Percentiles rank a stretch among this genome's conserved stretches.
Conservation (phyloP, 2,888 invertebrate species). For the Acrobasis repandana region DNA sequence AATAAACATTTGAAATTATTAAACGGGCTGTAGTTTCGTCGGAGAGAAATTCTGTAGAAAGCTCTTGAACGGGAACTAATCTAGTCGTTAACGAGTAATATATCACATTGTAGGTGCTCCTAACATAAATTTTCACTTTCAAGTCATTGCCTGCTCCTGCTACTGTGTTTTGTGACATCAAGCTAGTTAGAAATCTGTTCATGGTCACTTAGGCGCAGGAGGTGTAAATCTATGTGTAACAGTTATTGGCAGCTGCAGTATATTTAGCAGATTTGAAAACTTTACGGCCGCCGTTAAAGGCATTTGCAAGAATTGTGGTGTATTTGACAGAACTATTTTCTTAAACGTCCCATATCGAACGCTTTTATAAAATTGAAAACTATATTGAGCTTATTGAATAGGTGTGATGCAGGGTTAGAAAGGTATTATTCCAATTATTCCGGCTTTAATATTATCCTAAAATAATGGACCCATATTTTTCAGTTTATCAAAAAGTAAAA, state of each 20-base stretch:
- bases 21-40: constrained; percentile 47
- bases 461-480: no score
- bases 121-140: constrained; percentile 63
- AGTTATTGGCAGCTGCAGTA: not conserved
- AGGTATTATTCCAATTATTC: no score
- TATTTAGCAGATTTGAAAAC: not conserved
- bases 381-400: not conserved
- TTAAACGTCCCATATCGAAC: not conserved
- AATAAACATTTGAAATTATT: constrained; percentile 34
- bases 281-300: not conserved
- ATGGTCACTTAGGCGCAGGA: not conserved
- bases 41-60: constrained; percentile 69
- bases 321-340: not conserved
- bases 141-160: constrained; percentile 37
- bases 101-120: constrained; percentile 55
- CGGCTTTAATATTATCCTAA: no score
- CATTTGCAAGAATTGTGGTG: not conserved
- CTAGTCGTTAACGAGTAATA: constrained; percentile 62
- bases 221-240: not conserved
- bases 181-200: constrained; percentile 22
- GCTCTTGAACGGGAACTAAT: constrained; percentile 73
- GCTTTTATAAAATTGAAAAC: not conserved
- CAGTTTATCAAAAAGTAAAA: no score
- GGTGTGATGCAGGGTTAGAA: no score
- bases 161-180: constrained; percentile 33